These are phyloP conservation scores for Galagoides demidoff DNA, from an alignment of 2,797 vertebrate species.

Conservation along the genomic window DNA sequence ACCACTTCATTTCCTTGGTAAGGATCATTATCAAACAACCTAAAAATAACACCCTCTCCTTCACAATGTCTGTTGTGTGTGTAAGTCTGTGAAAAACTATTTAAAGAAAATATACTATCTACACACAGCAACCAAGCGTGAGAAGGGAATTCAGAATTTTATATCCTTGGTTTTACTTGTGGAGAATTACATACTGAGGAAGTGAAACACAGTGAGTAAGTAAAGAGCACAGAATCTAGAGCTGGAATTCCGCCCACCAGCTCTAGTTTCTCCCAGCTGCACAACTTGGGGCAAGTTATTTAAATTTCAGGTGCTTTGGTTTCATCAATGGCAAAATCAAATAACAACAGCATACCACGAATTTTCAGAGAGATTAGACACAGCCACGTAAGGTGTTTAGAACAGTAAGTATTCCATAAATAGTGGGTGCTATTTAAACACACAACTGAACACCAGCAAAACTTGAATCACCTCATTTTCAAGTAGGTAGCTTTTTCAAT, in stretches of 20 bases:
- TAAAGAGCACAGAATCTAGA: neutral
- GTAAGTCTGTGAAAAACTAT: neutral
- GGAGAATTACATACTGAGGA: neutral
- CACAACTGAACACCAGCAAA: neutral
- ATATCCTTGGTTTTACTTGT: neutral
- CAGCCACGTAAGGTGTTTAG: neutral
- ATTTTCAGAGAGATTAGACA: neutral
- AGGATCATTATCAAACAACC: neutral
- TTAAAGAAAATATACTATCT: neutral
- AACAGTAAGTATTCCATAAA: neutral
- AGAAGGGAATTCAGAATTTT: neutral
- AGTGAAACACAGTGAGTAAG: neutral
- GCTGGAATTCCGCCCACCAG: neutral
- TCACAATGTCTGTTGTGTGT: neutral
- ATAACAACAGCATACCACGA: neutral
- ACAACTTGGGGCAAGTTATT: neutral
- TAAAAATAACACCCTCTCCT: neutral
- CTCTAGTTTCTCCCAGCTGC: neutral
- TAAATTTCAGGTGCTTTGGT: neutral
- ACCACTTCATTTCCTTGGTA: neutral
- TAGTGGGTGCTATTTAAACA: neutral
- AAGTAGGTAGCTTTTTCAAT: neutral
- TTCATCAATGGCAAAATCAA: neutral
- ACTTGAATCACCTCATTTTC: neutral
- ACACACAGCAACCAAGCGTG: neutral